Base-by-base conservation (phyloP, 2,113 vertebrate species). In the Coregonus clupeaformis region DNA sequence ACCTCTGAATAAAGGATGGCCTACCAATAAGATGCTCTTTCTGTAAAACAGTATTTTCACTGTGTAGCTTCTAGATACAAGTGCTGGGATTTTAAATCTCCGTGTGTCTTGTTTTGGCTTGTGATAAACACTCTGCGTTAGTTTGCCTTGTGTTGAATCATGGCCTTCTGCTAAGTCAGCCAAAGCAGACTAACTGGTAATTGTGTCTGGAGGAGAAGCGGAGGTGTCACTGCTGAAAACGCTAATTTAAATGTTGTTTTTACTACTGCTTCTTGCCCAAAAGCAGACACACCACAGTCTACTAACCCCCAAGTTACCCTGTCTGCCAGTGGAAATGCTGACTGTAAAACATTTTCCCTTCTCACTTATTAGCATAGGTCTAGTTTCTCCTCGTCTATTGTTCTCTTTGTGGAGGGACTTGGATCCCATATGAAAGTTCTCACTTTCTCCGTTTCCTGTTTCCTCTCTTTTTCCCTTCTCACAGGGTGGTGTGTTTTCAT, bases 351-450 rank as follows among this genome's bases (percentile, higher is more conserved):
- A 25, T 27, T 22, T 12, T 6, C 25, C 24, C 36, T 49, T 30
- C 12, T 22, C 6, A 74, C 47, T 69, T 42, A 25, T 73, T 67
- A 76, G 62, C 69, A 69, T 62, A 57, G 24, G 22, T 55, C 24
- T 55, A 55, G 64, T 42, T 59, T 69, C 22, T 72, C 30, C 81
- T 81, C 77, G 75, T 79, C 47, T 77, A 79, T 82, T 79, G 77
- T 80, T 82, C 72, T 80, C 72, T 82, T 72, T 84, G 72, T 77
- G 22, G 5, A 68, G 6, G 68, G 25, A 52, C 45, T 65, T 25
- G 45, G 30, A 49, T 59, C 36, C n/a, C 27, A 4, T 5, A 0
- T 55, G 55, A 24, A 18, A 20, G 24, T 13, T 59, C 32, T 67
- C 29, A 3, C 22, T 59, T 47, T 65, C 55, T 67, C 29, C 2